Base-by-base conservation (phyloP, 2,888 invertebrate genomes). In the Euzophera pinguis region DNA sequence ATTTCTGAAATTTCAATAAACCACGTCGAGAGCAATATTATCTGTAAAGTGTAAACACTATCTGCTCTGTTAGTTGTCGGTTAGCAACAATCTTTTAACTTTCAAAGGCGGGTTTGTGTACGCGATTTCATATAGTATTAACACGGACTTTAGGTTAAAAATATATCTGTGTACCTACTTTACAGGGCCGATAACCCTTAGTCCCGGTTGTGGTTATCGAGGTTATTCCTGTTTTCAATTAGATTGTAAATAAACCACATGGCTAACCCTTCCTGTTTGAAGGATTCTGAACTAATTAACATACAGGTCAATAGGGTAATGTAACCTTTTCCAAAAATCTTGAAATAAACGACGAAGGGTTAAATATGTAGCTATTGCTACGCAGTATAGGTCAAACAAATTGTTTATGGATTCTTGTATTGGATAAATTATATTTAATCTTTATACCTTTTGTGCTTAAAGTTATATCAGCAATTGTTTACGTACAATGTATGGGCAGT, bases 221-320 rank as follows among this genome's bases (percentile, higher is more conserved):
- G 58, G 61, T 59, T 60, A 62, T 70, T 67, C 64, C 60, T 64
- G 65, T 65, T 59, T 56, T 62, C 62, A 64, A 59, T 55, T 58
- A 62, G 67, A 69, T 2, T 10, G 3, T 22, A 73, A 63, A 67
- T 39, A 60, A 65, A 64, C 71, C 73, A 71, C 65, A 72, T 75
- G 74, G 70, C 66, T 57, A 14, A n/a, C 17, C 49, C 34, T 52
- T 39, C 38, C 14, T 39, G 14, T 39, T n/a, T 41, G 22, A 10
- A 41, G 41, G 16, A 22, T 41, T 14, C 39, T 16, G 10, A 39
- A 16, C 16, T 14, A 39, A 39, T n/a, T n/a, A n/a, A n/a, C n/a
- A n/a, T n/a, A n/a, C n/a, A n/a, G n/a, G n/a, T n/a, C n/a, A n/a
- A n/a, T n/a, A n/a, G n/a, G n/a, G n/a, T n/a, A n/a, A n/a, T n/a